Evolutionary conservation across 35 echinoderm and acorn worm species (phyloP).

Genomic region (Amphiura filiformis): DNA sequence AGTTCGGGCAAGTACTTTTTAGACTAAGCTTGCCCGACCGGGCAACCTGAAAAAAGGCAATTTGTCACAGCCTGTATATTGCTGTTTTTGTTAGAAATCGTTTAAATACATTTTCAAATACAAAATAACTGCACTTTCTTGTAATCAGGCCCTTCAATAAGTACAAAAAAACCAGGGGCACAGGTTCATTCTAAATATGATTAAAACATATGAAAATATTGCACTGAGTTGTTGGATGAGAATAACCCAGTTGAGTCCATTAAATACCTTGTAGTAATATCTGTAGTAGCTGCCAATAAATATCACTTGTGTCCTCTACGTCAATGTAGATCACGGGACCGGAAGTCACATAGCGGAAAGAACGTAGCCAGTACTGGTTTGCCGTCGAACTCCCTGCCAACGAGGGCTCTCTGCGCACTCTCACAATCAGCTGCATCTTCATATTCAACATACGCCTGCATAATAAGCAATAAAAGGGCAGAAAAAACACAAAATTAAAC

Average conservation of each 20-base stretch:
- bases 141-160: too few relatives aligned
- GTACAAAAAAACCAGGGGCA: too few relatives aligned
- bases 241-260: background rate
- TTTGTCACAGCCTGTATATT: too few relatives aligned
- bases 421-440: slow-evolving; percentile 58
- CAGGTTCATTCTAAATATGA: background rate
- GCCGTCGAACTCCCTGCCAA: slow-evolving; percentile 47
- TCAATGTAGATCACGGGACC: slow-evolving; percentile 21
- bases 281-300: background rate
- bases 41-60: too few relatives aligned
- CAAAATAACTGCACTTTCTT: too few relatives aligned
- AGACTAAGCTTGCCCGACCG: too few relatives aligned
- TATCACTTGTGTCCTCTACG: background rate
- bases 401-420: slow-evolving; percentile 40
- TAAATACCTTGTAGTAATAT: too few relatives aligned
- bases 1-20: too few relatives aligned
- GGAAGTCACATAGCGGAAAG: slow-evolving; percentile 60
- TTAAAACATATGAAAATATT: background rate
- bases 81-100: too few relatives aligned
- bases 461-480: too few relatives aligned
- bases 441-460: slow-evolving; percentile 78
- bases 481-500: slow-evolving; percentile 5
- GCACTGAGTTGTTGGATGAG: background rate
- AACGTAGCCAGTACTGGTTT: slow-evolving; percentile 59
- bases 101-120: too few relatives aligned